Conservation (phyloP, 1,140 invertebrate genomes). For the Atta texana region DNA sequence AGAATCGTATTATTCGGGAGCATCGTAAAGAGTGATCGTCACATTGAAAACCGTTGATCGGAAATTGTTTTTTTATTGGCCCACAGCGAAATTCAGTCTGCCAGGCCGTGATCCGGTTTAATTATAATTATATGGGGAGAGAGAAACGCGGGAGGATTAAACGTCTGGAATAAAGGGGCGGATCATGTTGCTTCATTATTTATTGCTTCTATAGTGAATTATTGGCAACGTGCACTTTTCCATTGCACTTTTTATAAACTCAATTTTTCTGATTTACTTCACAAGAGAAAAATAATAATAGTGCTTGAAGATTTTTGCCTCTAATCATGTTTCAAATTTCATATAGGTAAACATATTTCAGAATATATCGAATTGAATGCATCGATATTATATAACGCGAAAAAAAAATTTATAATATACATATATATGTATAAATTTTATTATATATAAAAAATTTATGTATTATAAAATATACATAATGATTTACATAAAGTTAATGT, state of each 20-base stretch:
- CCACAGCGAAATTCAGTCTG: constrained; percentile 43
- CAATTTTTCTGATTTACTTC: constrained; percentile 31
- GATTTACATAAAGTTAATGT: background rate
- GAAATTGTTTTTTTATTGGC: constrained; percentile 49
- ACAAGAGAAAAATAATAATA: constrained; percentile 3
- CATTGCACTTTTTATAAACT: constrained; percentile 47
- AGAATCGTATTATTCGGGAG: constrained; percentile 68
- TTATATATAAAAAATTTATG: background rate
- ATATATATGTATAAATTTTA: background rate
- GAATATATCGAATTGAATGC: background rate
- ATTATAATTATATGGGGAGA: constrained; percentile 61
- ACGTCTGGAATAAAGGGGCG: constrained; percentile 58
- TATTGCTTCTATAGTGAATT: constrained; percentile 49
- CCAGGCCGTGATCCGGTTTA: constrained; percentile 57
- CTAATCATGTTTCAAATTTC: background rate
- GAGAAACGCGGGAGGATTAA: constrained; percentile 48
- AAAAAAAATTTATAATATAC: background rate
- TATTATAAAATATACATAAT: background rate
- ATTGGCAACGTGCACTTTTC: constrained; percentile 49
- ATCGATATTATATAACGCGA: background rate
- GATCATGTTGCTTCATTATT: constrained; percentile 57
- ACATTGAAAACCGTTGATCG: constrained; percentile 37
- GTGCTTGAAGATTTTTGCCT: background rate
- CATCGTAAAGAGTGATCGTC: constrained; percentile 56
- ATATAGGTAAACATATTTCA: background rate